A percentile compares a stretch with the other conserved stretches of the same genome.
phyloP scores from a whole-genome alignment of 2,888 invertebrate species.

The Polydrusus tereticollis region DNA sequence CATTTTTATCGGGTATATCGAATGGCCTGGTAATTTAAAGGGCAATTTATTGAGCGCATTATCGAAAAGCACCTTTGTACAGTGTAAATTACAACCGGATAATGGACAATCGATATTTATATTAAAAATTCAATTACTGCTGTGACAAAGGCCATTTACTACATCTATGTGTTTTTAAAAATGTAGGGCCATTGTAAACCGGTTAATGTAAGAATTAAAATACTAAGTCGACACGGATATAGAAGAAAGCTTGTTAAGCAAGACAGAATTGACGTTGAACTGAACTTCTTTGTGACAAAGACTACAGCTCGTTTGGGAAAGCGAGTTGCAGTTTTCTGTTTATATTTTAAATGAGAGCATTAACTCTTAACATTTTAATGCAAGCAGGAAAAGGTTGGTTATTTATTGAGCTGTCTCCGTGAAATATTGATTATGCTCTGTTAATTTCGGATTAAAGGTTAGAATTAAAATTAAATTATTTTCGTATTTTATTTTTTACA shows the following conservation, averaged over 20 bases:
- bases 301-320: neutral
- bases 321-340: neutral
- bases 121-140: neutral
- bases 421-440: neutral
- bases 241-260: neutral
- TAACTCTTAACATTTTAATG: neutral
- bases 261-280: neutral
- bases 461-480: neutral
- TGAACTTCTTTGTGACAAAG: neutral
- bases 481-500: conserved; percentile 51
- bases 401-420: too few relatives aligned
- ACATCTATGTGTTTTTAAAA: too few relatives aligned
- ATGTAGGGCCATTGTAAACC: too few relatives aligned
- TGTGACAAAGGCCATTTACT: neutral
- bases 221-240: neutral
- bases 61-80: neutral
- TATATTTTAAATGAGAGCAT: neutral
- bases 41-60: neutral
- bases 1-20: neutral
- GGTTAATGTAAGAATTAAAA: too few relatives aligned
- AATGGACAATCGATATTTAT: neutral
- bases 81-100: neutral
- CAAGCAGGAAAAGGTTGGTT: neutral
- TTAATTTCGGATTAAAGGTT: neutral
- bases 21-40: neutral